Evolutionary conservation across 2,888 invertebrate genomes (phyloP), one percentile per base, ranked within the genome.

Genomic region (Galerucella nymphaeae): DNA sequence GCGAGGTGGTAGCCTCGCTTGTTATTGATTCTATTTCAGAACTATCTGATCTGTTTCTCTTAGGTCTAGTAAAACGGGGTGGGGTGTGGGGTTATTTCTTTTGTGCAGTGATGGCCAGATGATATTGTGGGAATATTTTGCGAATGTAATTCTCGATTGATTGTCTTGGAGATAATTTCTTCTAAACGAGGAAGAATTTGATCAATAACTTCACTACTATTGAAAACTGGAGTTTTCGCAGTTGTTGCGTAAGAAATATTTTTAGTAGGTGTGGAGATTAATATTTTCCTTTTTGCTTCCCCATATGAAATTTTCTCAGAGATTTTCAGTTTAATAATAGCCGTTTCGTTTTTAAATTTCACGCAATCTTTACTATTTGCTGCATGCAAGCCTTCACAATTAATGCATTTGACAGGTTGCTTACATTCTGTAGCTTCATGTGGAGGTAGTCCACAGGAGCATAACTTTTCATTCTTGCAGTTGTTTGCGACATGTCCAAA

Each of bases 341-440:
- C 48, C 4, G 48, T 14, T 48, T 48, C 48, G 4, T 9, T 48
- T 48, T 48, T 48, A 48, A 14, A 48, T 48, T 48, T 48, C 1
- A 14, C 48, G 4, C 48, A 48, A 10, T 42, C 11, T 42, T 42
- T 42, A 10, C 10, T 13, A 53, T 53, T 11, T n/a, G 53, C 42
- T 8, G 42, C 10, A 42, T 42, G 42, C 11, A 1, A 13, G 1
- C 53, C n/a, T n/a, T 53, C 53, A 53, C 53, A 53, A n/a, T 53
- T 53, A 53, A 53, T 53, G n/a, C 53, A 53, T n/a, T 13, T 53
- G n/a, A 53, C n/a, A 8, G 53, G 53, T 5, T 53, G 53, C n/a
- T n/a, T n/a, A n/a, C n/a, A n/a, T n/a, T n/a, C n/a, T n/a, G n/a
- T n/a, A n/a, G n/a, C n/a, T n/a, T n/a, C n/a, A n/a, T n/a, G n/a